These are phyloP conservation scores for Barbus barbus DNA, from an alignment of 2,113 vertebrate species.

Conservation along the genomic window DNA sequence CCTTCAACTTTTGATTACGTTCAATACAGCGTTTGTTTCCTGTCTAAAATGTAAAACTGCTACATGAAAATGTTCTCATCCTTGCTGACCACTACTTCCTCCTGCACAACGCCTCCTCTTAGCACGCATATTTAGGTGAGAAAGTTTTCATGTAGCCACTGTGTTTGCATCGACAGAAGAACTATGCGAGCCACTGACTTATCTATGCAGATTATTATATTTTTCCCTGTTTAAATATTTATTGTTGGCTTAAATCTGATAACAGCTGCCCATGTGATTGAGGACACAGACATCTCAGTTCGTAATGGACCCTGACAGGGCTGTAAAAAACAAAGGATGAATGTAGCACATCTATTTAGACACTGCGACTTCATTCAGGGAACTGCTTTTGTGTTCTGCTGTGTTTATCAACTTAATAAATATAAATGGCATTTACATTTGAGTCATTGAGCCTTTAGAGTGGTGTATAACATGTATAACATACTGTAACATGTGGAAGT, in stretches of 20 bases:
- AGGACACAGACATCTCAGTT: neutral
- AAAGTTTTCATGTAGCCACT: neutral
- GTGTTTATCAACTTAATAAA: neutral
- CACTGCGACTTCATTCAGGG: neutral
- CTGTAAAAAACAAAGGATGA: neutral
- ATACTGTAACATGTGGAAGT: neutral
- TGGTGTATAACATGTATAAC: neutral
- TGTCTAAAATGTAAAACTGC: neutral
- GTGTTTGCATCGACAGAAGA: conserved; percentile 1
- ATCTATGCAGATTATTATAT: neutral
- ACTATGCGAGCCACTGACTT: neutral
- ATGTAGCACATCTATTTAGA: neutral
- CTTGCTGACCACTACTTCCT: neutral
- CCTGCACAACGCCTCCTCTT: neutral
- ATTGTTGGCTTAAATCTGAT: conserved; percentile 12
- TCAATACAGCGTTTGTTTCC: neutral
- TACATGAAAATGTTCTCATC: neutral
- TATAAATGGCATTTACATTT: neutral
- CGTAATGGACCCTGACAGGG: neutral
- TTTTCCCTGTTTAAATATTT: conserved; percentile 24
- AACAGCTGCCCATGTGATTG: neutral
- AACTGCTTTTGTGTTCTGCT: neutral
- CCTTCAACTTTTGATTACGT: neutral
- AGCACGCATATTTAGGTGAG: neutral
- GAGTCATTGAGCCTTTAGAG: neutral